Evolutionary conservation across 2,113 vertebrate genomes (phyloP), one percentile per base, ranked within the genome.

Genomic region (Baryphthengus martii): DNA sequence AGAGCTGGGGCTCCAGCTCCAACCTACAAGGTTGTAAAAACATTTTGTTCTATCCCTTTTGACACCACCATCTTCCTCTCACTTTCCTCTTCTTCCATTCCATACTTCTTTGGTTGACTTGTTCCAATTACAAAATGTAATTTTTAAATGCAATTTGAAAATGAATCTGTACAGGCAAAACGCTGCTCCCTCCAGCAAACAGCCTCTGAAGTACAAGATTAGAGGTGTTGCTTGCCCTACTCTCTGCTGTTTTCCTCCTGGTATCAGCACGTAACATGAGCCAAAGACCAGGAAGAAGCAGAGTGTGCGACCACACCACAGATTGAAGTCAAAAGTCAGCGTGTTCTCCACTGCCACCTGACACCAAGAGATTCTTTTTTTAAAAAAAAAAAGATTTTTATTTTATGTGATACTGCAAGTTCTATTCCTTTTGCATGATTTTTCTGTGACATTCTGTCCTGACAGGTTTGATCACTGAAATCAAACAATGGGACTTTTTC

Each of bases 191-290:
- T 67, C 63, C 63, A 83, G 65, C 50, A 39, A 89, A 42, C 3
- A 74, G 70, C 44, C 74, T 73, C 78, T 74, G 75, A 62, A 89
- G 76, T 65, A 70, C 59, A 94, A 96, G 91, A 90, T 90, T 53
- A 76, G 71, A 49, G 47, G 24, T 49, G 13, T 20, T 12, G 8
- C 73, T 61, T 78, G 61, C 79, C 67, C 81, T 61, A 58, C 40
- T 68, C 26, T 67, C 28, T 68, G 5, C 44, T 77, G 53, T 89
- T 93, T 85, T 71, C 88, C 91, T 45, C 83, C 90, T 20, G 24
- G n/a, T 62, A 9, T 24, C 76, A 89, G 79, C 86, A 71, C 10
- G 42, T 13, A 29, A 87, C 5, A 44, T 24, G 53, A 44, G n/a
- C 40, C 24, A 85, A 50, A 84, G 70, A 68, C 78, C 29, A 6